Percentiles rank a stretch among this genome's conserved stretches.
These are phyloP conservation scores for Gobius niger DNA, from an alignment of 2,113 vertebrate genomes.

Conservation along the genomic window DNA sequence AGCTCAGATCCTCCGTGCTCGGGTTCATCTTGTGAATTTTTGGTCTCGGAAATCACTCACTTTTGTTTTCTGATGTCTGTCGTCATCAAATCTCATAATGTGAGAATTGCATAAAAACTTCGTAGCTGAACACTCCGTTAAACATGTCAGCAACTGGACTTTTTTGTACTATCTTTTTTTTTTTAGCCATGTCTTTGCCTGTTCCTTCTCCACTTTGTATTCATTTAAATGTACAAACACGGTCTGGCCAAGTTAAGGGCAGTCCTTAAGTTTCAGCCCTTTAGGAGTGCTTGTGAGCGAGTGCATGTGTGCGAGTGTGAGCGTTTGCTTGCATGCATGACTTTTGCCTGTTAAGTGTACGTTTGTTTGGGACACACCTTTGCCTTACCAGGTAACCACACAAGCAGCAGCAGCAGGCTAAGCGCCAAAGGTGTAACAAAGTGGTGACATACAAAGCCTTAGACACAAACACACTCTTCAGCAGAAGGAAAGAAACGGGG, in stretches of 20 bases:
- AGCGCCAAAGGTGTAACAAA: constrained; percentile 52
- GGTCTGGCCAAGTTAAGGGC: constrained; percentile 67
- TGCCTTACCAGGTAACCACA: constrained; percentile 73
- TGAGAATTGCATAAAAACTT: constrained; percentile 19
- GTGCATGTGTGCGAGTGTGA: constrained; percentile 14
- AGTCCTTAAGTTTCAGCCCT: constrained; percentile 55
- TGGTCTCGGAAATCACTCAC: constrained; percentile 44
- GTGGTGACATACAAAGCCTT: constrained; percentile 66
- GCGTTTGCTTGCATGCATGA: constrained; percentile 44
- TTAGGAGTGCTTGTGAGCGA: constrained; percentile 59
- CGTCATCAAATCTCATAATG: constrained; percentile 25
- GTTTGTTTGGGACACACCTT: constrained; percentile 68
- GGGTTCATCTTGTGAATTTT: constrained; percentile 64
- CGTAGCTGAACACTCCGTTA: constrained; percentile 28
- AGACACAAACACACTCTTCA: constrained; percentile 55
- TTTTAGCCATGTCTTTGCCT: constrained; percentile 41
- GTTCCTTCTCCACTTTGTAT: constrained; percentile 39
- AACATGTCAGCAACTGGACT: constrained; percentile 13
- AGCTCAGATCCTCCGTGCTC: constrained; percentile 29
- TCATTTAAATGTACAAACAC: constrained; percentile 46
- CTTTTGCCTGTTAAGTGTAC: constrained; percentile 54
- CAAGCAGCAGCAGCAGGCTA: constrained; percentile 63
- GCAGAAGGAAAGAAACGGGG: constrained; percentile 21
- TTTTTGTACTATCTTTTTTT: constrained; percentile 25
- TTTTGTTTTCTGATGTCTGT: constrained; percentile 10